phyloP scores from a whole-genome alignment of 2,888 invertebrate species.

The Criorhina ranunculi region DNA sequence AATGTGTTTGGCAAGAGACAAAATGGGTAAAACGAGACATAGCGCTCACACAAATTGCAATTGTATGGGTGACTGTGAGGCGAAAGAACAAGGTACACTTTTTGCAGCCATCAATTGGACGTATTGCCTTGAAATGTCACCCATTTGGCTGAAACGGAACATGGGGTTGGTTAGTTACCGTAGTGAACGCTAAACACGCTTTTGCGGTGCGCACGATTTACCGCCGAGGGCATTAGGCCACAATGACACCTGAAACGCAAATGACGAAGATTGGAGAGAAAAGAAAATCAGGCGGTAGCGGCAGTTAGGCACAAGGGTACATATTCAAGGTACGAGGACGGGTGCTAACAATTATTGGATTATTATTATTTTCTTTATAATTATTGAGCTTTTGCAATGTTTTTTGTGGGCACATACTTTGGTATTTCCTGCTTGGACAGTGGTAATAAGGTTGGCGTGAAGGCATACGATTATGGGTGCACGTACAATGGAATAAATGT shows the following conservation, averaged over 20 bases:
- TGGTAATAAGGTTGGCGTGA: slow-evolving; percentile 5
- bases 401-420: slow-evolving; percentile 5
- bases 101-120: slow-evolving; percentile 68
- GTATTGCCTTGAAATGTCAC: slow-evolving; percentile 72
- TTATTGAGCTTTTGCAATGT: slow-evolving; percentile 40
- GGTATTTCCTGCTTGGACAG: background rate
- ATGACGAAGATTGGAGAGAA: slow-evolving; percentile 7
- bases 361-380: slow-evolving; percentile 56
- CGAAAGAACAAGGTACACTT: slow-evolving; percentile 13
- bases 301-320: slow-evolving; percentile 10
- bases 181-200: slow-evolving; percentile 52
- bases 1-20: slow-evolving; percentile 48
- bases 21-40: slow-evolving; percentile 58
- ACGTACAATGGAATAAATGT: slow-evolving; percentile 38
- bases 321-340: slow-evolving; percentile 48
- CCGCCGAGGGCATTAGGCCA: slow-evolving; percentile 62
- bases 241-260: slow-evolving; percentile 67
- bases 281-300: background rate
- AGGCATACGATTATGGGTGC: slow-evolving; percentile 7
- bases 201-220: slow-evolving; percentile 67
- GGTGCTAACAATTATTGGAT: slow-evolving; percentile 64
- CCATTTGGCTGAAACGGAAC: slow-evolving; percentile 40
- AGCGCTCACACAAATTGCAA: slow-evolving; percentile 9
- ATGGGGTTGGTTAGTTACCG: slow-evolving; percentile 50
- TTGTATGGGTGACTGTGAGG: slow-evolving; percentile 1